Conservation (phyloP, 1,140 invertebrate genomes). For the Hylaeus anthracinus region DNA sequence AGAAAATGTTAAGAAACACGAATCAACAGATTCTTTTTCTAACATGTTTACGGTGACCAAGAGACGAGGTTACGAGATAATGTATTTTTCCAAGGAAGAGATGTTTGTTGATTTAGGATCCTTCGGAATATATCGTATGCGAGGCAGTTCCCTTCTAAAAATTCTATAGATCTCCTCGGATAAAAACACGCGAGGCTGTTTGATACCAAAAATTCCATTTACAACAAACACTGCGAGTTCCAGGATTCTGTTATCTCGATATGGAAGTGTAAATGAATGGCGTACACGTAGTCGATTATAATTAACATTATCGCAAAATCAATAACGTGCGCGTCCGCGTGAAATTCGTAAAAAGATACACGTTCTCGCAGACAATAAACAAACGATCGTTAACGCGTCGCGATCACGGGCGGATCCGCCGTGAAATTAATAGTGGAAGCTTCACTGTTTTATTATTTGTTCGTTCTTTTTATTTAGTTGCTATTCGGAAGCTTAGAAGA, state of each 20-base stretch:
- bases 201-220: neutral
- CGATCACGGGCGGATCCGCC: too few species aligned
- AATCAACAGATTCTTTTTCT: too few species aligned
- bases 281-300: neutral
- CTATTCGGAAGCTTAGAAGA: too few species aligned
- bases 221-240: neutral
- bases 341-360: neutral
- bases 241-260: neutral
- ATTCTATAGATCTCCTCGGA: too few species aligned
- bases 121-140: neutral
- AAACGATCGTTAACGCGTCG: neutral
- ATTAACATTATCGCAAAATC: conserved; percentile 9
- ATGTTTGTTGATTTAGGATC: too few species aligned
- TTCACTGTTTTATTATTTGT: too few species aligned
- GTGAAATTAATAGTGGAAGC: too few species aligned
- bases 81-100: too few species aligned
- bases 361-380: neutral
- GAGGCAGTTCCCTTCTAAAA: neutral
- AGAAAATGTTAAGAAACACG: neutral
- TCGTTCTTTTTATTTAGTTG: too few species aligned
- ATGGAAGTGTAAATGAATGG: neutral
- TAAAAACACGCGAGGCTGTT: neutral
- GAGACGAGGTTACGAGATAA: neutral
- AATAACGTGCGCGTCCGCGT: neutral
- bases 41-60: too few species aligned